Percentiles rank a stretch among this genome's conserved stretches.
Evolutionary conservation across 2,113 vertebrate genomes (phyloP).

Genomic region (Pampusana beccarii): DNA sequence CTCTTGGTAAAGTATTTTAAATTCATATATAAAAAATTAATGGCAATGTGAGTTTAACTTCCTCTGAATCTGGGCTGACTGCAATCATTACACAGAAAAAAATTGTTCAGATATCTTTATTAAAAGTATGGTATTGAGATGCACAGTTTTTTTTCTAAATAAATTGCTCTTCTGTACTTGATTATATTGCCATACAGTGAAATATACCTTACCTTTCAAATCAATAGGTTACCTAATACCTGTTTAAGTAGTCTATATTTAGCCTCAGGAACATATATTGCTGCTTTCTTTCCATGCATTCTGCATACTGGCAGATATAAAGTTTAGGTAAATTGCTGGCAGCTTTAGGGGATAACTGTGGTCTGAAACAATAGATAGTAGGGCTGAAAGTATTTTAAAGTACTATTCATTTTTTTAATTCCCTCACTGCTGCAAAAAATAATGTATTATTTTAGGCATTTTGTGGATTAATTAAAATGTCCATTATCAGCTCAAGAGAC

Average conservation of each 20-base stretch:
- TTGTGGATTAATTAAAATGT: neutral
- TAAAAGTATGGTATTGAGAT: neutral
- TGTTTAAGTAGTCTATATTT: neutral
- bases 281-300: neutral
- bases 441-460: neutral
- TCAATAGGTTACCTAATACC: neutral
- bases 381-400: neutral
- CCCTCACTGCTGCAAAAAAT: neutral
- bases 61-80: slow-evolving; percentile 27
- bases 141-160: neutral
- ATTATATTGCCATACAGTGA: neutral
- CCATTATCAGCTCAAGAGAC: neutral
- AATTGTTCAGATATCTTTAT: slow-evolving; percentile 47
- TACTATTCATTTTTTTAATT: neutral
- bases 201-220: neutral
- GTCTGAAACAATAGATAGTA: neutral
- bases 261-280: neutral
- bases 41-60: slow-evolving; percentile 15
- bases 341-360: neutral
- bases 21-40: slow-evolving; percentile 69
- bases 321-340: neutral
- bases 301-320: neutral
- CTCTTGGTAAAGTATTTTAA: slow-evolving; percentile 65
- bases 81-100: slow-evolving; percentile 27
- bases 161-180: neutral